These are phyloP conservation scores for Austrolebias charrua DNA, from an alignment of 2,797 vertebrate genomes.

Conservation along the genomic window DNA sequence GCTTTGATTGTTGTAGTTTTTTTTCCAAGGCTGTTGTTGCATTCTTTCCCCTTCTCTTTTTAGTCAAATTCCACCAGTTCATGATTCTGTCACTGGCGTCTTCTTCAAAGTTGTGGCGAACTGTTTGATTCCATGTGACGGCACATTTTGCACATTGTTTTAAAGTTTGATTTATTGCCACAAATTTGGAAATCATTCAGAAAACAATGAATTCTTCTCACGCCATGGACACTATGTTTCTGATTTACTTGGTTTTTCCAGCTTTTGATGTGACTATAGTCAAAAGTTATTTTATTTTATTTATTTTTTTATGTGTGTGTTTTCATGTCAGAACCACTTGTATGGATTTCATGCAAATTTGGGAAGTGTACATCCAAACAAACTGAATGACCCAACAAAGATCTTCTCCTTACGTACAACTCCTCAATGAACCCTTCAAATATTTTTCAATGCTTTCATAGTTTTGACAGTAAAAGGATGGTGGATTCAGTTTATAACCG, in stretches of 20 bases:
- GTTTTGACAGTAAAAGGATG: slow-evolving; percentile 57
- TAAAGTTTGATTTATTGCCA: not conserved
- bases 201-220: slow-evolving; percentile 6
- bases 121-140: slow-evolving; percentile 16
- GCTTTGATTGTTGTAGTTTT: slow-evolving; percentile 1
- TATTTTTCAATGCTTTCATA: slow-evolving; percentile 45
- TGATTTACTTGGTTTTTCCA: not conserved
- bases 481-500: slow-evolving; percentile 50
- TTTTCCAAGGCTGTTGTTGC: no score
- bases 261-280: slow-evolving; percentile 19
- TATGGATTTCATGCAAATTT: not conserved
- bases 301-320: slow-evolving; percentile 6
- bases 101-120: slow-evolving; percentile 2
- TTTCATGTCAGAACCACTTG: slow-evolving; percentile 12
- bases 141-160: not conserved
- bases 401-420: no score
- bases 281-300: slow-evolving; percentile 11
- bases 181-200: not conserved
- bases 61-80: not conserved
- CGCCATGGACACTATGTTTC: not conserved
- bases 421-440: slow-evolving; percentile 45
- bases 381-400: slow-evolving; percentile 31
- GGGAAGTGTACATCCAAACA: slow-evolving; percentile 12
- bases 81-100: slow-evolving; percentile 1
- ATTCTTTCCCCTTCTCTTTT: no score